phyloP scores from a whole-genome alignment of 2,113 vertebrate genomes.

The Turdus rufiventris region DNA sequence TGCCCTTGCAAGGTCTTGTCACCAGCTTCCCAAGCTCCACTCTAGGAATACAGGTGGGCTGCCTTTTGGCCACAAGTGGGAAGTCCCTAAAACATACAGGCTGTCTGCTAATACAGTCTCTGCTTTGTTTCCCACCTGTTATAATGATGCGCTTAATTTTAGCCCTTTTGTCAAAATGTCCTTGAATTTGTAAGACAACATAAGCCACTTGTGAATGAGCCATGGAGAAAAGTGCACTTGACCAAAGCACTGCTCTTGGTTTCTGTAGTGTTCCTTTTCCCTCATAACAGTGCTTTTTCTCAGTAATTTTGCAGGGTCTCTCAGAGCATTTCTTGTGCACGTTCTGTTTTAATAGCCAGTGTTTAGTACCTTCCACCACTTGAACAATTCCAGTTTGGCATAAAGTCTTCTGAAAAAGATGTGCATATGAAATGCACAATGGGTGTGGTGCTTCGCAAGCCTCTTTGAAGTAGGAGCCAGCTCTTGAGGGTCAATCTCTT shows the following conservation, averaged over 20 bases:
- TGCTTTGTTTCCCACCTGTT: not conserved
- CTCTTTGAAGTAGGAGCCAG: not conserved
- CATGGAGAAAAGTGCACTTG: not conserved
- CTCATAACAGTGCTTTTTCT: not conserved
- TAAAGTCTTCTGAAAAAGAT: not conserved
- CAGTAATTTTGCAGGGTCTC: not conserved
- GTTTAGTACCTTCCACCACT: not conserved
- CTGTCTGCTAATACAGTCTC: not conserved
- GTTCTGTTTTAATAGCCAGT: rapidly evolving
- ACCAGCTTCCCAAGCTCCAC: not conserved
- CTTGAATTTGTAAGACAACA: not conserved
- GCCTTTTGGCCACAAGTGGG: not conserved
- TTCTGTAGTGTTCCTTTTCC: not conserved
- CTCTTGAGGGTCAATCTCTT: not conserved
- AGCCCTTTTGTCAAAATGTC: not conserved
- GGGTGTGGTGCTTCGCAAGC: rapidly evolving
- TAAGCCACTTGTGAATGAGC: not conserved
- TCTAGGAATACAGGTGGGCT: rapidly evolving
- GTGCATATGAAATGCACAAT: not conserved
- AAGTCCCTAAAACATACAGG: rapidly evolving
- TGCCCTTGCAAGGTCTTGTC: not conserved
- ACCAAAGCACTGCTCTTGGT: not conserved
- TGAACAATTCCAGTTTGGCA: not conserved
- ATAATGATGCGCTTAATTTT: not conserved
- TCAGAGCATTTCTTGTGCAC: not conserved